A percentile compares a stretch with the other conserved stretches of the same genome.
phyloP scores from a whole-genome alignment of 2,797 vertebrate genomes.

The Danio aesculapii region DNA sequence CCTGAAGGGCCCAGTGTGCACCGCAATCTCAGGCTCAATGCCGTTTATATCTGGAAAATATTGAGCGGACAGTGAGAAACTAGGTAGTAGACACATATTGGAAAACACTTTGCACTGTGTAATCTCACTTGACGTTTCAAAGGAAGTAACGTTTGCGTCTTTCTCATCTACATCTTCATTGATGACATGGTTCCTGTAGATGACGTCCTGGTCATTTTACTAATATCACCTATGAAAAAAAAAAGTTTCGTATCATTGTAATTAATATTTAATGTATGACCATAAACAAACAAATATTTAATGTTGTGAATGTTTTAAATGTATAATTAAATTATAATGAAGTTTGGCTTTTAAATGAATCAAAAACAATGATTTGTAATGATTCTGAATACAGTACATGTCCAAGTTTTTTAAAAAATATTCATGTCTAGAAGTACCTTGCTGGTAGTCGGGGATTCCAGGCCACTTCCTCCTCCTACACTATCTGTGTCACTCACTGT shows the following conservation, averaged over 20 bases:
- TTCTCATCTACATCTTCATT: slow-evolving; percentile 86
- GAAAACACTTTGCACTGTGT: background rate
- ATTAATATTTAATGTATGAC: too few relatives aligned
- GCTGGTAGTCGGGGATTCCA: slow-evolving; percentile 78
- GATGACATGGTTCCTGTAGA: slow-evolving; percentile 89
- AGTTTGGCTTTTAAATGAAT: too few relatives aligned
- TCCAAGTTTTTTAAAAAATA: background rate
- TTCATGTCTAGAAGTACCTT: slow-evolving; percentile 68
- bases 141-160: slow-evolving; percentile 77
- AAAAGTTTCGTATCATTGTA: too few relatives aligned
- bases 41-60: slow-evolving; percentile 82
- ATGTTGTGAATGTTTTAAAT: too few relatives aligned
- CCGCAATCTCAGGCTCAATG: slow-evolving; percentile 82
- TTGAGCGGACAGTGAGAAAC: background rate
- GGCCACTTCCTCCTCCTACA: slow-evolving; percentile 71
- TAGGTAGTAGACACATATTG: background rate
- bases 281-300: background rate
- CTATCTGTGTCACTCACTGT: slow-evolving; percentile 81
- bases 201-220: slow-evolving; percentile 80
- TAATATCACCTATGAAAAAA: slow-evolving; percentile 80
- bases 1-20: slow-evolving; percentile 89
- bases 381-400: background rate
- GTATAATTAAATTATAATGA: too few relatives aligned
- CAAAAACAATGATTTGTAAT: too few relatives aligned
- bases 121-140: slow-evolving; percentile 82